Evolutionary conservation across 2,888 invertebrate genomes (phyloP).

Genomic region (Trachelus troglodyta): DNA sequence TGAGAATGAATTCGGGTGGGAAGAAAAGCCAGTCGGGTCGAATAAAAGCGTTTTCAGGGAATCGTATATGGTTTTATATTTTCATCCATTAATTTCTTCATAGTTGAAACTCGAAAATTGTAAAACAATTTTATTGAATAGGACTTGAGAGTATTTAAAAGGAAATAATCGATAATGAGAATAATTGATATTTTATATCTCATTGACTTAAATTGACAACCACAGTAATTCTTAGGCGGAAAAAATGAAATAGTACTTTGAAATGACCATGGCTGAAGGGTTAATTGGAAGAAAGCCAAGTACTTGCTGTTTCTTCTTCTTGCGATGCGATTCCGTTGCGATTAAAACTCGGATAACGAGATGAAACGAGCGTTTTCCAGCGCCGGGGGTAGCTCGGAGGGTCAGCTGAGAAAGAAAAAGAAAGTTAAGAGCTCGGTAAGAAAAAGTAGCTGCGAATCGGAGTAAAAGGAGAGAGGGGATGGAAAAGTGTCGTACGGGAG

Average conservation of each 20-base stretch:
- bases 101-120: neutral
- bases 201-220: neutral
- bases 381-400: conserved; percentile 2
- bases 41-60: neutral
- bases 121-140: neutral
- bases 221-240: neutral
- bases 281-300: neutral
- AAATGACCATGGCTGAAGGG: neutral
- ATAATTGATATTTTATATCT: neutral
- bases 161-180: neutral
- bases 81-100: neutral
- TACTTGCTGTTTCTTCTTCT: neutral
- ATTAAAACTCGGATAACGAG: conserved; percentile 28
- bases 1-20: neutral
- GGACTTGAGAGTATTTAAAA: neutral
- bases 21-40: neutral
- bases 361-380: conserved; percentile 20
- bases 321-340: conserved; percentile 14
- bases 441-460: neutral
- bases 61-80: neutral
- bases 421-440: neutral
- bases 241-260: neutral
- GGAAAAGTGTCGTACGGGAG: neutral
- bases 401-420: conserved; percentile 1
- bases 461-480: neutral